Percentiles rank a stretch among this genome's conserved stretches.
Evolutionary conservation across 2,113 vertebrate genomes (phyloP).

Genomic region (Gallinago jamesoni): DNA sequence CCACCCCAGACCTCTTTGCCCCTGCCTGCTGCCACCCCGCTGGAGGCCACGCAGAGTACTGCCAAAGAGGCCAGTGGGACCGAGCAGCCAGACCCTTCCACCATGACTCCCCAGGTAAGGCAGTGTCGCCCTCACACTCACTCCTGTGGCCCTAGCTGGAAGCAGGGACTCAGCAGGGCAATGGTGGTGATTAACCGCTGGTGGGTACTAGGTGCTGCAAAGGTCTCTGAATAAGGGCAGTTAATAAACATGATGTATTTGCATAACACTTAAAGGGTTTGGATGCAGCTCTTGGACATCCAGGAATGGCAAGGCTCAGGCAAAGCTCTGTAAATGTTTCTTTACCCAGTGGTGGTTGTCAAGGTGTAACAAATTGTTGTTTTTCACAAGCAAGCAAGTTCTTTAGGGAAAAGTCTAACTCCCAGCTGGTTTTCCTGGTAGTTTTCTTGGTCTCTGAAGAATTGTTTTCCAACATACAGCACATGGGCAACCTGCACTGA

Average conservation of each 20-base stretch:
- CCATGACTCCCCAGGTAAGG: constrained; percentile 87
- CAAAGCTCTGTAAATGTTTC: background rate
- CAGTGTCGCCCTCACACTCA: fast-evolving
- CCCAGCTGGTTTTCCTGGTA: background rate
- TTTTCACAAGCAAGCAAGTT: background rate
- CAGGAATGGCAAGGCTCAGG: background rate
- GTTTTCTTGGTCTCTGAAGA: background rate
- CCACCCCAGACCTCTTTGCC: constrained; percentile 33
- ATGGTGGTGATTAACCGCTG: background rate
- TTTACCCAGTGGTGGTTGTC: background rate
- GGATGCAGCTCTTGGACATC: background rate
- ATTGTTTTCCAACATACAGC: background rate
- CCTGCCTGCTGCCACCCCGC: constrained; percentile 27
- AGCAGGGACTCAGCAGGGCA: background rate
- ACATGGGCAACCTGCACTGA: fast-evolving
- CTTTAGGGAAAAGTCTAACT: background rate
- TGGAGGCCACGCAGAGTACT: constrained; percentile 54
- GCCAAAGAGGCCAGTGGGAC: constrained; percentile 51
- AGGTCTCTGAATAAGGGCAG: background rate
- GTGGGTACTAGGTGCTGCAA: background rate
- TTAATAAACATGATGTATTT: background rate
- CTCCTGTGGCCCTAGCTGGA: background rate
- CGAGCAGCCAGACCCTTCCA: constrained; percentile 75
- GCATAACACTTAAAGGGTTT: background rate
- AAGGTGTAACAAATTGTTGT: background rate